Percentiles rank a stretch among this genome's conserved stretches.
phyloP scores from a whole-genome alignment of 2,888 invertebrate genomes.

The Galeruca laticollis region DNA sequence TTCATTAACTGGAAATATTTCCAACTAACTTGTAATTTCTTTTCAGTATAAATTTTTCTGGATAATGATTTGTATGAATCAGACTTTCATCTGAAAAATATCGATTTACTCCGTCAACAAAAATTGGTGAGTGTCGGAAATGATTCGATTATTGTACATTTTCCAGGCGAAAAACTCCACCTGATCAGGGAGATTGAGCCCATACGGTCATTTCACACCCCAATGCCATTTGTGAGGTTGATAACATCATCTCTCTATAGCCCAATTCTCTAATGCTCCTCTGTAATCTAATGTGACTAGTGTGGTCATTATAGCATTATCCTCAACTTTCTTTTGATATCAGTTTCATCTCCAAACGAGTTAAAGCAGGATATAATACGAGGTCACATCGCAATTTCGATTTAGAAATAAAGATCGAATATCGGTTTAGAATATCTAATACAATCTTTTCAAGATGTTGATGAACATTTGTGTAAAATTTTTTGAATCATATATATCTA shows the following conservation, averaged over 20 bases:
- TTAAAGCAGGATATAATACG: neutral
- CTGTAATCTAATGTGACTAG: constrained; percentile 41
- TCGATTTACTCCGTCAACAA: constrained; percentile 16
- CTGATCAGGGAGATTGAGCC: constrained; percentile 50
- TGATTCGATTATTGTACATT: constrained; percentile 50
- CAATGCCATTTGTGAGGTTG: constrained; percentile 55
- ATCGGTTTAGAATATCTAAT: too few relatives aligned
- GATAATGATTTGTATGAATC: neutral
- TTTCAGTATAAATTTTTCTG: neutral
- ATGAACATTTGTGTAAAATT: too few relatives aligned
- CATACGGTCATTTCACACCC: constrained; percentile 54
- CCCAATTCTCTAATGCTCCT: constrained; percentile 34
- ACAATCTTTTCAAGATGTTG: too few relatives aligned
- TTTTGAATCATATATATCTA: too few relatives aligned
- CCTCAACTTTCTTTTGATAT: constrained; percentile 27
- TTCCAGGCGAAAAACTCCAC: constrained; percentile 48
- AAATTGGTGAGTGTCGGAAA: constrained; percentile 35
- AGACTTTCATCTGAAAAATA: constrained; percentile 9
- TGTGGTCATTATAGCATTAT: constrained; percentile 35
- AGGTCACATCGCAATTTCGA: neutral
- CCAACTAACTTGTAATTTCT: too few relatives aligned
- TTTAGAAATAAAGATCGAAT: too few relatives aligned
- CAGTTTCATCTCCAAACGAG: constrained; percentile 19
- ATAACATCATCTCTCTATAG: constrained; percentile 50
- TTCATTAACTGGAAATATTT: too few relatives aligned